A percentile compares a stretch with the other conserved stretches of the same genome.
Evolutionary conservation across 2,797 vertebrate genomes (phyloP).

Genomic region (Psittacula derbiana): DNA sequence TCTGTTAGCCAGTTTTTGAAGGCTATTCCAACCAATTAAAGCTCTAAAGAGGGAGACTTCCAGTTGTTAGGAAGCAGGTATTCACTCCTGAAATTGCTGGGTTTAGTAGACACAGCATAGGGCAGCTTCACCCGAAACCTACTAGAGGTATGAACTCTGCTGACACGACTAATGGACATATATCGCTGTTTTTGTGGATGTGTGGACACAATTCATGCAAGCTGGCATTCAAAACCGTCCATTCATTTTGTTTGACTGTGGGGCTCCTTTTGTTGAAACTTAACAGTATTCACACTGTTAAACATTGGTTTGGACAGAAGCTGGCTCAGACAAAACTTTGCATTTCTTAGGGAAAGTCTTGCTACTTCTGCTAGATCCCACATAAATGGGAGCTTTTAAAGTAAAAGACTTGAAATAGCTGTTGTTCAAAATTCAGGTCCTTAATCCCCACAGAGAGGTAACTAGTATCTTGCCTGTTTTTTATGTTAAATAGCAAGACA

Average conservation of each 20-base stretch:
- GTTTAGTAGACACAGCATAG: neutral
- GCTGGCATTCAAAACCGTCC: neutral
- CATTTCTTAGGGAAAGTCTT: neutral
- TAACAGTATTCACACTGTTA: neutral
- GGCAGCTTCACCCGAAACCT: neutral
- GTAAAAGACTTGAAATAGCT: neutral
- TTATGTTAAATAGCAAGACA: neutral
- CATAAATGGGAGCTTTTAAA: neutral
- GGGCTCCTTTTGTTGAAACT: neutral
- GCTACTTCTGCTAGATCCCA: neutral
- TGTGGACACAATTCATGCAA: neutral
- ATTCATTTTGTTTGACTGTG: neutral
- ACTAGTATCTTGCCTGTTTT: neutral
- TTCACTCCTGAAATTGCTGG: neutral
- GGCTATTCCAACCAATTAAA: slow-evolving; percentile 69
- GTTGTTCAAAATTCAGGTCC: neutral
- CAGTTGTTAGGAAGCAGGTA: slow-evolving; percentile 24
- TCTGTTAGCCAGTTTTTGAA: slow-evolving; percentile 71
- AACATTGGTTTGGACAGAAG: neutral
- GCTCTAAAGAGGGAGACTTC: slow-evolving; percentile 34
- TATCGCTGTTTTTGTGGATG: neutral
- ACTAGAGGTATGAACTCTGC: neutral
- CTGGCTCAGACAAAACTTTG: neutral
- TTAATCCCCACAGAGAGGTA: neutral
- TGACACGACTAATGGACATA: fast-evolving